phyloP scores from a whole-genome alignment of 1,140 invertebrate species.

The Drosophila auraria region DNA sequence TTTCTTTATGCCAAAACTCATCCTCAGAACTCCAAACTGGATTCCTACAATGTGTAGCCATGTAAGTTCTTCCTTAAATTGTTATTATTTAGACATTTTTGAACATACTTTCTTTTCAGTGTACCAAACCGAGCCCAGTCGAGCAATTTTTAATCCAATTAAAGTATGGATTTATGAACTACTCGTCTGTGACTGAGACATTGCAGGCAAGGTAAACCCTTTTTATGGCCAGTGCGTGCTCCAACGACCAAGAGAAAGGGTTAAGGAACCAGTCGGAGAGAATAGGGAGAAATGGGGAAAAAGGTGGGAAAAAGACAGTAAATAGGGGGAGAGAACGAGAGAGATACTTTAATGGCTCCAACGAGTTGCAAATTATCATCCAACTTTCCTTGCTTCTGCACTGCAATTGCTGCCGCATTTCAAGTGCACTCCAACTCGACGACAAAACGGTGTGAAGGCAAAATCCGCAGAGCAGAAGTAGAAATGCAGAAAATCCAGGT shows the following conservation, averaged over 20 bases:
- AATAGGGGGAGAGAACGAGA: not conserved
- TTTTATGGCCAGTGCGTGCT: constrained; percentile 67
- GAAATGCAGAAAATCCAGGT: constrained; percentile 25
- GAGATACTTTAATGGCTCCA: constrained; percentile 44
- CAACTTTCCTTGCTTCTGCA: constrained; percentile 44
- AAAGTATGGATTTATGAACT: constrained; percentile 76
- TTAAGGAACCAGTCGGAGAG: not conserved
- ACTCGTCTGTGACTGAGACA: constrained; percentile 37
- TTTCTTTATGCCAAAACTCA: not conserved
- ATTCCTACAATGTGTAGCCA: not conserved
- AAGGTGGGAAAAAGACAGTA: not conserved
- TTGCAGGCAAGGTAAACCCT: constrained; percentile 50
- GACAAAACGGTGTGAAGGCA: constrained; percentile 60
- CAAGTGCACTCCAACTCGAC: constrained; percentile 65
- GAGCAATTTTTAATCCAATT: constrained; percentile 81
- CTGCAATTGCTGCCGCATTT: constrained; percentile 52
- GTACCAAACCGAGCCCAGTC: constrained; percentile 50
- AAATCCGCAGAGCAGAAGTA: constrained; percentile 26
- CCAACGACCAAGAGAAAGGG: constrained; percentile 12
- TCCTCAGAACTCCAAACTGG: too few species aligned
- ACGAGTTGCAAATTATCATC: constrained; percentile 66
- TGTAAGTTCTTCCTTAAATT: not conserved
- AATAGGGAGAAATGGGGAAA: constrained; percentile 2
- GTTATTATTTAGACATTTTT: not conserved
- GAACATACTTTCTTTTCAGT: constrained; percentile 6